A percentile compares a stretch with the other conserved stretches of the same genome.
These are phyloP conservation scores for Ophioderma brevispina DNA, from an alignment of 35 echinoderm and acorn worm genomes.

Conservation along the genomic window DNA sequence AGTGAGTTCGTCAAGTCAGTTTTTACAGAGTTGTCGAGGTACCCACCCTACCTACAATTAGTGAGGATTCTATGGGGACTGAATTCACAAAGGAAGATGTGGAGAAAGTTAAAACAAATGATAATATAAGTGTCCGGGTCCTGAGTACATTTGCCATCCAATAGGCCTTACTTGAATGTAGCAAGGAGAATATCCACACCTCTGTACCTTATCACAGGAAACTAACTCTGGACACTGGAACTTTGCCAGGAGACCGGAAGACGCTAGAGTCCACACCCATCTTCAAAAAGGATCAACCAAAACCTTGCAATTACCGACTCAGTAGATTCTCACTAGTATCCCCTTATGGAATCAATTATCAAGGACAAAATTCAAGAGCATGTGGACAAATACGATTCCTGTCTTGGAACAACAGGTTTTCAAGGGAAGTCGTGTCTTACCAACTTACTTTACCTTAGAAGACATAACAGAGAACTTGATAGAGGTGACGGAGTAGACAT, in stretches of 20 bases:
- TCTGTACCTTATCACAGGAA: constrained; percentile 34
- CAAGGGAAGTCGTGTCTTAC: constrained; percentile 36
- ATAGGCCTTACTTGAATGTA: neutral
- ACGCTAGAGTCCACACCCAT: constrained; percentile 37
- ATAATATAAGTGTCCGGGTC: neutral
- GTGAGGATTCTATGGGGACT: neutral
- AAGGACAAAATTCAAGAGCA: constrained; percentile 18
- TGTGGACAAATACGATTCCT: constrained; percentile 10
- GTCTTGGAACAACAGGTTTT: neutral
- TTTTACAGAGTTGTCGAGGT: neutral
- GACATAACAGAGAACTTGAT: constrained; percentile 15
- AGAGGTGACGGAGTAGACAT: neutral
- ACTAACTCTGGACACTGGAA: constrained; percentile 25
- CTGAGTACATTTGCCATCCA: constrained; percentile 30
- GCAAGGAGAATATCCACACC: neutral
- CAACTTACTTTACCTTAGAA: constrained; percentile 12
- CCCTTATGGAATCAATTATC: constrained; percentile 53
- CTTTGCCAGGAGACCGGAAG: constrained; percentile 53
- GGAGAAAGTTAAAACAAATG: neutral
- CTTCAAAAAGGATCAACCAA: constrained; percentile 32
- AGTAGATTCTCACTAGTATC: constrained; percentile 41
- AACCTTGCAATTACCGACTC: constrained; percentile 46
- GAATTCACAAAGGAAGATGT: neutral
- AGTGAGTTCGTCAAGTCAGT: constrained; percentile 27
- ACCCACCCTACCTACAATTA: too few species aligned